These are phyloP conservation scores for Hippasteria phrygiana DNA, from an alignment of 53 echinoderm and acorn worm genomes.

Conservation along the genomic window DNA sequence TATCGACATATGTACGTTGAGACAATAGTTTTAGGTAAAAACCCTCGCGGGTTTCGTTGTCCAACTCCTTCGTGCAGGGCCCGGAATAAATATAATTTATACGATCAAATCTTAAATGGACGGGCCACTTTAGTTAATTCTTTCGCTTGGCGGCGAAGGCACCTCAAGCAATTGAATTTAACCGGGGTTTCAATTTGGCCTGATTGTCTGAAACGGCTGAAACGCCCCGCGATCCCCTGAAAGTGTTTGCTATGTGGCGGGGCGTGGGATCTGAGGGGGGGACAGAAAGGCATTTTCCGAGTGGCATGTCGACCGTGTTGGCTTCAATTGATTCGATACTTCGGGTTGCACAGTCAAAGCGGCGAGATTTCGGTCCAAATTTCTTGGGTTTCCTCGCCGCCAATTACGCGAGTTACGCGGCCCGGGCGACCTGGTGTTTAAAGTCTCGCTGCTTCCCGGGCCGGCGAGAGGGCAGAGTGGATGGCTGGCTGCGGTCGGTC, in stretches of 20 bases:
- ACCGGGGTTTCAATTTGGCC: conserved; percentile 51
- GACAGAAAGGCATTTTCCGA: conserved; percentile 34
- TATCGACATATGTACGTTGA: too few relatives aligned
- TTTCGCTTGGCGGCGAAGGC: conserved; percentile 40
- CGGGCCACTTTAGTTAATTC: conserved; percentile 64
- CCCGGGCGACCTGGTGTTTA: conserved; percentile 19
- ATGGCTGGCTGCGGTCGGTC: background rate
- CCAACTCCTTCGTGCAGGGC: conserved; percentile 30
- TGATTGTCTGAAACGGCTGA: conserved; percentile 50
- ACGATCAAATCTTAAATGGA: conserved; percentile 59
- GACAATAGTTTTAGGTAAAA: too few relatives aligned
- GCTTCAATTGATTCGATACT: conserved; percentile 57
- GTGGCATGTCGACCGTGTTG: conserved; percentile 60
- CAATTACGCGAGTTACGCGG: conserved; percentile 45
- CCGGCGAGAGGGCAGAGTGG: too few relatives aligned
- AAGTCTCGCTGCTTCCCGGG: too few relatives aligned
- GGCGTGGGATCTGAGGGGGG: background rate
- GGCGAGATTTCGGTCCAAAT: conserved; percentile 8
- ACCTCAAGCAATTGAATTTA: conserved; percentile 61
- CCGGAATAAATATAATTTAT: conserved; percentile 60
- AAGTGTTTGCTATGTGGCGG: conserved; percentile 30
- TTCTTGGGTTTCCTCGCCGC: conserved; percentile 32
- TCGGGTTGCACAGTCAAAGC: conserved; percentile 21
- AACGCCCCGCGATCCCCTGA: background rate
- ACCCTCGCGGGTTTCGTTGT: conserved; percentile 16